Percentiles rank a stretch among this genome's conserved stretches.
Conservation (phyloP, 2,888 invertebrate genomes). For the Acronicta aceris region DNA sequence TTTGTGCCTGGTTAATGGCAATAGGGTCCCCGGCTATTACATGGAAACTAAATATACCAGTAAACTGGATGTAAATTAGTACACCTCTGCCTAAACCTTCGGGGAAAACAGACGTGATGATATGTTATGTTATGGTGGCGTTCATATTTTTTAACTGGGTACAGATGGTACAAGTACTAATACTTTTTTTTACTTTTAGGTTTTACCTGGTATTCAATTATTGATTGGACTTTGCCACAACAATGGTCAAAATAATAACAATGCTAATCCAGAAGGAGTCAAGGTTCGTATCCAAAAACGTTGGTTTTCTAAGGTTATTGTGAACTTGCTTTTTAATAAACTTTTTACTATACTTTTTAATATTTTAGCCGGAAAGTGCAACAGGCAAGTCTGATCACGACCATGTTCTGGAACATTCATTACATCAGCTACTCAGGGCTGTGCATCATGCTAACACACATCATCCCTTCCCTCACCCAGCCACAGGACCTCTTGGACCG, state of each 20-base stretch:
- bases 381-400: slow-evolving; percentile 93
- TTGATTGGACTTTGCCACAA: slow-evolving; percentile 97
- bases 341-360: too few species aligned
- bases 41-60: too few species aligned
- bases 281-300: slow-evolving; percentile 67
- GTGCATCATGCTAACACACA: slow-evolving; percentile 97
- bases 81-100: too few species aligned
- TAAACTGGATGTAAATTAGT: too few species aligned
- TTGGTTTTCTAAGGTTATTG: slow-evolving; percentile 1
- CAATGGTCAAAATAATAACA: slow-evolving; percentile 81
- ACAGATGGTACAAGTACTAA: too few species aligned
- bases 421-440: slow-evolving; percentile 97
- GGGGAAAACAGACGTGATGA: too few species aligned
- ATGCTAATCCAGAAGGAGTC: slow-evolving; percentile 72
- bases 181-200: slow-evolving; percentile 80
- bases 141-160: too few species aligned
- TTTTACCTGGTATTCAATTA: slow-evolving; percentile 97
- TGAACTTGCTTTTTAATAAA: not conserved
- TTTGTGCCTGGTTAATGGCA: too few species aligned
- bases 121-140: too few species aligned
- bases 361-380: slow-evolving; percentile 67
- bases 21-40: too few species aligned
- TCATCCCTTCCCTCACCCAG: slow-evolving; percentile 98
- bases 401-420: slow-evolving; percentile 98
- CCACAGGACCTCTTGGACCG: slow-evolving; percentile 97